Base-by-base conservation (phyloP, 2,797 vertebrate species). In the Emys orbicularis region DNA sequence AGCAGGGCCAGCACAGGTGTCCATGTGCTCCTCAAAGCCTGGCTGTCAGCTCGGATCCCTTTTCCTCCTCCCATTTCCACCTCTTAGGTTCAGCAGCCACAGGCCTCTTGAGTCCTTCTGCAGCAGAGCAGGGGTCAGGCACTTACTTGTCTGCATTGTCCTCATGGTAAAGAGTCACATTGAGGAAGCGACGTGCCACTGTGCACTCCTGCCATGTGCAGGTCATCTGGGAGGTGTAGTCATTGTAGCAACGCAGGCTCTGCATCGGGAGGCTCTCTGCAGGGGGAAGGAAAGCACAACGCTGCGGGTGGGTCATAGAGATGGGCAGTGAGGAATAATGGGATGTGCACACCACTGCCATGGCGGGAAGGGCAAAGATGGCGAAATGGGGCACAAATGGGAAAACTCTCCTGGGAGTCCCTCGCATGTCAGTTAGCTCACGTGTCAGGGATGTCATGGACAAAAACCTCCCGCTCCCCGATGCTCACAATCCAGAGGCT, bases 191-290 rank as follows among this genome's bases (percentile, higher is more conserved):
- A 56, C 79, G 97, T 59, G 97, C 93, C 0, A 96, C 95, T 76
- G 9, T 54, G 2, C 6, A 84, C 59, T 98, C 97, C 2, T 87
- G 97, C 98, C 98, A 98, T 0, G 97, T 97, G 80, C 98, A 98
- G 25, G 80, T 84, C 50, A 97, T 84, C 6, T 54, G 88, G 44
- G 96, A 98, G 2, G 5, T 93, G 81, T 98, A 98, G 96, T 98
- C 97, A 0, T 98, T 98, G 81, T 98, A 91, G 89, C 98, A 98
- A 5, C 18, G 74, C 76, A 98, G 96, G 68, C 94, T 98, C 82
- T 98, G 91, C 96, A 98, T 94, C 0, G 97, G 97, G 81, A 97
- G 1, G 1, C 96, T 98, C 54, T 95, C 98, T 98, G 95, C 61
- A 34, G 74, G 34, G 74, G 44, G 12, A 94, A 88, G 90, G 37